Base-by-base conservation (phyloP, 1,140 invertebrate species). In the Bombus affinis region DNA sequence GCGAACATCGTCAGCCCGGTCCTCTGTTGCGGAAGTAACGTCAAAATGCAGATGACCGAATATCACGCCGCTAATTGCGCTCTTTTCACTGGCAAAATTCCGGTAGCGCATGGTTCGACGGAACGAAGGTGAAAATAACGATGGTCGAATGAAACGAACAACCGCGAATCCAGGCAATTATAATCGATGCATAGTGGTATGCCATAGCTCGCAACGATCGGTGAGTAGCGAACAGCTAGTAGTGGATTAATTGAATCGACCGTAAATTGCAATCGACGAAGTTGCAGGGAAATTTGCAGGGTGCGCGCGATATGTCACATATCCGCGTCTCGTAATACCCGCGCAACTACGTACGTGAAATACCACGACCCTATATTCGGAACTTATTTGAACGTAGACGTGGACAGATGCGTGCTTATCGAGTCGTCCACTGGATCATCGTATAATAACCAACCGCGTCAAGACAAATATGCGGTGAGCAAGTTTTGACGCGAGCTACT, bases 391-490 rank as follows among this genome's bases (percentile, higher is more conserved):
- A 71, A n/a, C 47, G 32, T 22, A 28, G 42, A 22, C 73, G 32
- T 32, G 13, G 32, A 47, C 35, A 44, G 28, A 81, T n/a, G 32
- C 42, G 57, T n/a, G 71, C 12, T 39, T 32, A 25, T n/a, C 57
- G 47, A 59, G 57, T 83, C 76, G 71, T 12, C 65, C 82, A 32
- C 57, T 70, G 85, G 73, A 76, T 76, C 80, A 57, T 83, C 80
- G 53, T 66, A 82, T 76, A 76, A 86, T 86, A 83, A 86, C 80
- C 47, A 25, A 32, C 77, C 85, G 74, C 77, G 71, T 85, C 78
- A 85, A 74, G 83, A 85, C 78, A 85, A 85, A 85, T 85, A 85
- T 66, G 78, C 83, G 83, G 77, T 35, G 78, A 35, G 77, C 37
- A 85, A 85, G 81, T 85, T 85, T 85, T 81, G 70, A 85, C 83